Evolutionary conservation across 2,888 invertebrate species (phyloP).

Genomic region (Conistra vaccinii): DNA sequence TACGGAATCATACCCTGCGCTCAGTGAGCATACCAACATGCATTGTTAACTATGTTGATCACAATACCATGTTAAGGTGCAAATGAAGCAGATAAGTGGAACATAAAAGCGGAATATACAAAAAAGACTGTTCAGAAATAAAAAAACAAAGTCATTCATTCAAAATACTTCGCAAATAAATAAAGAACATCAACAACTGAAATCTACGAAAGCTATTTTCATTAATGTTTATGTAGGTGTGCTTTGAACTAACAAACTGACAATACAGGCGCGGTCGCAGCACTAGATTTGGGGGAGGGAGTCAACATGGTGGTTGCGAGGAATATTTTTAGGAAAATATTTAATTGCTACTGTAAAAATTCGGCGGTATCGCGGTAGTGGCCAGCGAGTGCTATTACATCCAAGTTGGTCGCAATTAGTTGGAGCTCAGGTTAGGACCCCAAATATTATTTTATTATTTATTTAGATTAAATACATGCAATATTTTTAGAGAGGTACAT

Average conservation of each 20-base stretch:
- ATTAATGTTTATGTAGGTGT: slow-evolving; percentile 2
- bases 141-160: background rate
- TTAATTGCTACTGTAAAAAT: too few relatives aligned
- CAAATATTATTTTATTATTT: too few relatives aligned
- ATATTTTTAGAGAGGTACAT: too few relatives aligned
- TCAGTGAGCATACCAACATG: slow-evolving; percentile 85
- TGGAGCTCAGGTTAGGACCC: too few relatives aligned
- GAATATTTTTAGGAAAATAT: too few relatives aligned
- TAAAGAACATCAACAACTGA: slow-evolving; percentile 11
- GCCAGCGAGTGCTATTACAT: too few relatives aligned
- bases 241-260: slow-evolving; percentile 23
- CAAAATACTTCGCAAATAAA: slow-evolving; percentile 2
- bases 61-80: slow-evolving; percentile 40
- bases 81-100: slow-evolving; percentile 37
- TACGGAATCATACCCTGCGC: slow-evolving; percentile 89
- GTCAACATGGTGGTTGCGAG: too few relatives aligned
- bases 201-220: slow-evolving; percentile 25
- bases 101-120: slow-evolving; percentile 9
- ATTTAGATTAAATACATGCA: too few relatives aligned
- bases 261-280: slow-evolving; percentile 6
- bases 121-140: background rate
- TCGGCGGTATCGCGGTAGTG: too few relatives aligned
- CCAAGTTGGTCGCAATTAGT: too few relatives aligned
- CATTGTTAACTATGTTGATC: slow-evolving; percentile 70
- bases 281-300: too few relatives aligned